Conservation (phyloP, 2,113 vertebrate genomes). For the Myxocyprinus asiaticus region DNA sequence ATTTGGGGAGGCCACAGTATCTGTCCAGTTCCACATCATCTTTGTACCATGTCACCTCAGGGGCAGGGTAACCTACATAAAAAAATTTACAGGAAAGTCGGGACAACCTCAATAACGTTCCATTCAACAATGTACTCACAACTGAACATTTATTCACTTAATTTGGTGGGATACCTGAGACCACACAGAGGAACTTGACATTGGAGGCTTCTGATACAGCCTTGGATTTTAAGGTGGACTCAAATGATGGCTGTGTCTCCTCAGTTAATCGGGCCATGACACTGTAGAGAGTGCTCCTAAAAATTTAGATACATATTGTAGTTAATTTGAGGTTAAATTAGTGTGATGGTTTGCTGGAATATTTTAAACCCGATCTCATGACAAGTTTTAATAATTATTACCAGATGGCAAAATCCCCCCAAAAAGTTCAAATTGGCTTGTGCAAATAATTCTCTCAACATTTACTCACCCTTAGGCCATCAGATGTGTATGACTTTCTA, state of each 20-base stretch:
- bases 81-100: neutral
- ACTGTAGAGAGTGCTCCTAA: conserved; percentile 92
- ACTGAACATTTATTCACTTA: neutral
- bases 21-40: conserved; percentile 92
- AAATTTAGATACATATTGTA: conserved; percentile 60
- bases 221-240: conserved; percentile 89
- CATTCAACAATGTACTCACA: neutral
- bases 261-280: conserved; percentile 96
- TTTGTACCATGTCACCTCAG: conserved; percentile 96
- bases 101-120: neutral
- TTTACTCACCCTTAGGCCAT: too few species aligned
- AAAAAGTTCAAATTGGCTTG: too few species aligned
- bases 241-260: conserved; percentile 90
- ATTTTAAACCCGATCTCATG: too few species aligned
- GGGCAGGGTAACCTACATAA: conserved; percentile 84
- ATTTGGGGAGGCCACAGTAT: conserved; percentile 95
- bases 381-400: too few species aligned
- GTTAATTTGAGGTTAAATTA: neutral
- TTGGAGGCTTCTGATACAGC: conserved; percentile 90
- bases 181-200: conserved; percentile 90
- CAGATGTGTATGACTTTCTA: too few species aligned
- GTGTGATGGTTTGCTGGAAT: too few species aligned
- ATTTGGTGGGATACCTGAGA: conserved; percentile 81
- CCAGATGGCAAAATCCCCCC: too few species aligned
- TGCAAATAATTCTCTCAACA: too few species aligned